Conservation (phyloP, 2,797 vertebrate genomes). For the Corythornis leucogaster region DNA sequence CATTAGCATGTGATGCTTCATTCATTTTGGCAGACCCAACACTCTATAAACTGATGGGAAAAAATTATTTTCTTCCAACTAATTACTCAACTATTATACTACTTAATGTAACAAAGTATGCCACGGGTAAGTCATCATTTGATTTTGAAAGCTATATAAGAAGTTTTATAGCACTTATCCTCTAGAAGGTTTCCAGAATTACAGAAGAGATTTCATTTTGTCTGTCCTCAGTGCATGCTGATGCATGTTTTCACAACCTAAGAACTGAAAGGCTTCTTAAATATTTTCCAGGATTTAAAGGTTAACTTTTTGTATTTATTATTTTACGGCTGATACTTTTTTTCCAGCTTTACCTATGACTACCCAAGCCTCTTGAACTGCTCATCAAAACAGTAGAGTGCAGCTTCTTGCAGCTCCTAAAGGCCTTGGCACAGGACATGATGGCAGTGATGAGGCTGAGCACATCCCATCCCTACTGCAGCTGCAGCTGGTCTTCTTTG, state of each 20-base stretch:
- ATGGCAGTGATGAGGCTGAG: background rate
- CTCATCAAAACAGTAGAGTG: background rate
- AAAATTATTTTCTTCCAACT: background rate
- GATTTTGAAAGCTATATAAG: background rate
- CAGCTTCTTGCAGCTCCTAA: background rate
- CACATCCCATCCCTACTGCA: background rate
- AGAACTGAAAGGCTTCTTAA: background rate
- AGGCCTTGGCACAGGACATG: background rate
- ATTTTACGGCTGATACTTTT: background rate
- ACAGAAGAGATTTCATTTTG: background rate
- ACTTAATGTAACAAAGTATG: background rate
- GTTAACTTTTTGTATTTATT: background rate
- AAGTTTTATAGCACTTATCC: background rate
- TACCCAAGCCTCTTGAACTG: background rate
- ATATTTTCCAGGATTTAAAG: background rate
- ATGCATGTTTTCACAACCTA: background rate
- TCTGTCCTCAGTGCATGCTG: background rate
- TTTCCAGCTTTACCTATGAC: background rate
- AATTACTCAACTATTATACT: background rate
- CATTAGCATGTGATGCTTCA: background rate
- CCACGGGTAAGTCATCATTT: background rate
- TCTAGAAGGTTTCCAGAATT: slow-evolving; percentile 7
- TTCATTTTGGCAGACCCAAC: background rate
- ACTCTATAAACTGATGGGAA: background rate
- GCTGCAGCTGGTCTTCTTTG: background rate